Evolutionary conservation across 2,888 invertebrate genomes (phyloP).

Genomic region (Oeneis ivallda): DNA sequence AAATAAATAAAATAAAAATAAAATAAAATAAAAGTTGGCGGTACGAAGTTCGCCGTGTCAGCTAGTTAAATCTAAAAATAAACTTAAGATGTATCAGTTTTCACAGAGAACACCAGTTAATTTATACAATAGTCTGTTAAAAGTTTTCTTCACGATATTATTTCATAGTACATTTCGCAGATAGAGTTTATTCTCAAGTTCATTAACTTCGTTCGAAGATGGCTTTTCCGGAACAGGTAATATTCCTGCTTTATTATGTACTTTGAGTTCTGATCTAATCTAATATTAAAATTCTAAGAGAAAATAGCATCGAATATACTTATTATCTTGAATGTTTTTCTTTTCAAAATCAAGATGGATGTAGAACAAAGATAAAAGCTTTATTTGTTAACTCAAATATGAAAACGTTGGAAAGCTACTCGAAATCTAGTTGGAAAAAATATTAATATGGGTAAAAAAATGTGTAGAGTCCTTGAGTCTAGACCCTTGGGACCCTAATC

Average conservation of each 20-base stretch:
- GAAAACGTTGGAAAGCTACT: neutral
- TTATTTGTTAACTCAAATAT: neutral
- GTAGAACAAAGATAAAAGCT: constrained; percentile 7
- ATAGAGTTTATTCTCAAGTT: constrained; percentile 28
- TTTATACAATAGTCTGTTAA: neutral
- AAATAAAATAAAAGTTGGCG: no score
- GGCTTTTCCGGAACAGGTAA: neutral
- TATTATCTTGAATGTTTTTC: neutral
- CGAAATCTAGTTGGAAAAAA: neutral
- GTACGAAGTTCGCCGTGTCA: no score
- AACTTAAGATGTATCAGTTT: no score
- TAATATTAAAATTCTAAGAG: constrained; percentile 8
- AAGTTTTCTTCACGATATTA: neutral
- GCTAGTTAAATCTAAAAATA: no score
- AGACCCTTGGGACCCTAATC: neutral
- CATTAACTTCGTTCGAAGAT: constrained; percentile 33
- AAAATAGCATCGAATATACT: neutral
- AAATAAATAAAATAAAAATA: no score
- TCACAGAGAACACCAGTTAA: neutral
- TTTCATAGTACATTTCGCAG: constrained; percentile 25
- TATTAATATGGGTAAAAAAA: neutral
- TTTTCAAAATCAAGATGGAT: neutral
- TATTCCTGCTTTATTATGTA: constrained; percentile 4
- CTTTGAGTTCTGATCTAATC: constrained; percentile 13
- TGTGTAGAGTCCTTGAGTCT: neutral